phyloP scores from a whole-genome alignment of 1,140 invertebrate genomes.

The Hypsibius dujardini region DNA sequence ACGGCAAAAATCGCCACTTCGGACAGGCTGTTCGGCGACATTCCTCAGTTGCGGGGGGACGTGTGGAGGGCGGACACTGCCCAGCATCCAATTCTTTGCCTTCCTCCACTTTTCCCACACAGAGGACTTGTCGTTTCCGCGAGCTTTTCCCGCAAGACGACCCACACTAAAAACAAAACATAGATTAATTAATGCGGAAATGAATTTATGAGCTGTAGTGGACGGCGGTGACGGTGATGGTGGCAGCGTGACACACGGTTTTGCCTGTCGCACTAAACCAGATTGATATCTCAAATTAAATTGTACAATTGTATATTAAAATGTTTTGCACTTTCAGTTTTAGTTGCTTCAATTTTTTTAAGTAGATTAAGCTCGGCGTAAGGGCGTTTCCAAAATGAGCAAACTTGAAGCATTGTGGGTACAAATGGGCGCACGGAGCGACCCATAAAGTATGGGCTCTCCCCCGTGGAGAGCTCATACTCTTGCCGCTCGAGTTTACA shows the following conservation, averaged over 20 bases:
- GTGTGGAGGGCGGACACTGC: conserved; percentile 28
- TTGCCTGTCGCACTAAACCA: too few species aligned
- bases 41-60: conserved; percentile 26
- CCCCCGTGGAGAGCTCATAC: not conserved
- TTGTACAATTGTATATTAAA: not conserved
- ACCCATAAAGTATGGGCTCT: not conserved
- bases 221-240: not conserved
- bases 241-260: not conserved
- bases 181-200: too few species aligned
- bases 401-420: conserved; percentile 6
- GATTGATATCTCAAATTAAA: not conserved
- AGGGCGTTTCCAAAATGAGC: not conserved
- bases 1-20: conserved; percentile 31
- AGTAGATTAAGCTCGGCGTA: not conserved
- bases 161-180: conserved; percentile 20
- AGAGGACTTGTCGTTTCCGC: conserved; percentile 28
- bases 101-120: conserved; percentile 30
- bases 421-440: too few species aligned
- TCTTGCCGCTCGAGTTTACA: too few species aligned
- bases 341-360: not conserved
- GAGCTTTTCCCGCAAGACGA: conserved; percentile 23
- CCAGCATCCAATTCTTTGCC: conserved; percentile 24
- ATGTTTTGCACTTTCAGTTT: not conserved
- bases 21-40: conserved; percentile 25
- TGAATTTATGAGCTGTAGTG: too few species aligned